Conservation (phyloP, 2,113 vertebrate genomes). For the Camelus dromedarius region DNA sequence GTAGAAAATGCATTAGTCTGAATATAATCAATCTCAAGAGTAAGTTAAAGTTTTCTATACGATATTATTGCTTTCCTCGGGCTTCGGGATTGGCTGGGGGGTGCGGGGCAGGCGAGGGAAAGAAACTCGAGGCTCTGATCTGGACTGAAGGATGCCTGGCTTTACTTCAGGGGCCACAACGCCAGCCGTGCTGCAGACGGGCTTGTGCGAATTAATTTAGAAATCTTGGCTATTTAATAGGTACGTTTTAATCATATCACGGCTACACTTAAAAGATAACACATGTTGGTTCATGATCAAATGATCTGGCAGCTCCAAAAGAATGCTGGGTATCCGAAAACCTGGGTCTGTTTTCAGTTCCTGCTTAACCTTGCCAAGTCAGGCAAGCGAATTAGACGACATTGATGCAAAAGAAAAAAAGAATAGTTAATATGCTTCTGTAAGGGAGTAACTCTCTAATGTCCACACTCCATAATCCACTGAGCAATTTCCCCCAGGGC, state of each 20-base stretch:
- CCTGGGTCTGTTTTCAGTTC: not conserved
- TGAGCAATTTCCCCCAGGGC: not conserved
- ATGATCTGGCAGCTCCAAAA: not conserved
- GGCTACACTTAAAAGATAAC: constrained; percentile 54
- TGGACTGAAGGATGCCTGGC: constrained; percentile 26
- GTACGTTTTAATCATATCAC: not conserved
- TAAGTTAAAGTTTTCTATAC: constrained; percentile 72
- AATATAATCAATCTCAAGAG: constrained; percentile 75
- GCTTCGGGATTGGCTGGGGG: not conserved
- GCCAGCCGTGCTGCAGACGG: not conserved
- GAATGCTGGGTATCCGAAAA: not conserved
- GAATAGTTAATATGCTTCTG: not conserved
- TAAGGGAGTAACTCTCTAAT: not conserved
- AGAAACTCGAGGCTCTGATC: constrained; percentile 37
- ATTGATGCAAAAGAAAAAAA: not conserved
- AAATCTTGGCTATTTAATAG: constrained; percentile 50
- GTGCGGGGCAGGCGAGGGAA: constrained; percentile 35
- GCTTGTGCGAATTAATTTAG: not conserved
- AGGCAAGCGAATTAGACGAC: not conserved
- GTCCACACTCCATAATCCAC: not conserved
- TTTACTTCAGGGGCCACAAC: constrained; percentile 41
- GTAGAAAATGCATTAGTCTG: constrained; percentile 79
- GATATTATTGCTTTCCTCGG: constrained; percentile 70
- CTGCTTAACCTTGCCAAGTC: not conserved
- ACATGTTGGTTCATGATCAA: not conserved